Percentiles rank a stretch among this genome's conserved stretches.
These are phyloP conservation scores for Corythoichthys haematopterus DNA, from an alignment of 2,113 vertebrate species.

Conservation along the genomic window DNA sequence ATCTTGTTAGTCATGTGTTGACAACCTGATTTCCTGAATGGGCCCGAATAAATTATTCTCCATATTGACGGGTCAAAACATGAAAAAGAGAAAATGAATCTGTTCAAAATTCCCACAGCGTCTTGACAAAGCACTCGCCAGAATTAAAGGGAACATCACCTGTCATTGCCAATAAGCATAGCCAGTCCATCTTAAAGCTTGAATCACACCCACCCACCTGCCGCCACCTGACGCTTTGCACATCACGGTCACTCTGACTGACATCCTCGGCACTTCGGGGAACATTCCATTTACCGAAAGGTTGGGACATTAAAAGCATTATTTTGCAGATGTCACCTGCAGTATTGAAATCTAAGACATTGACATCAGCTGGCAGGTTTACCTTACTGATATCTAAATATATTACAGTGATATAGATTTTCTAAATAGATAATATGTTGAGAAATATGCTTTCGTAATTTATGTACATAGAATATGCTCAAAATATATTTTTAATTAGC, in stretches of 20 bases:
- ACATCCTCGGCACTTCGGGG: conserved; percentile 30
- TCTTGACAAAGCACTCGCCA: conserved; percentile 50
- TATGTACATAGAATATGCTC: no score
- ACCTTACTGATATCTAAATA: conserved; percentile 18
- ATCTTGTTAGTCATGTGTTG: conserved; percentile 21
- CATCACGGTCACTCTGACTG: conserved; percentile 40
- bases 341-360: conserved; percentile 15
- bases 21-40: conserved; percentile 41
- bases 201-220: conserved; percentile 19
- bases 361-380: conserved; percentile 15
- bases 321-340: conserved; percentile 13
- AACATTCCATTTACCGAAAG: conserved; percentile 28
- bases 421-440: no score
- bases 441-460: no score
- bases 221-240: conserved; percentile 29
- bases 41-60: conserved; percentile 33
- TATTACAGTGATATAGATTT: no score
- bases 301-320: conserved; percentile 4
- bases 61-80: conserved; percentile 6
- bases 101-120: conserved; percentile 17
- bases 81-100: conserved; percentile 4
- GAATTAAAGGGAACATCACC: conserved; percentile 51
- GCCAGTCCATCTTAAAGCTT: conserved; percentile 36
- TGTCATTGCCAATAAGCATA: conserved; percentile 51
- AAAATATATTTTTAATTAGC: no score